phyloP scores from a whole-genome alignment of 2,113 vertebrate species.

The Hypanus sabinus region DNA sequence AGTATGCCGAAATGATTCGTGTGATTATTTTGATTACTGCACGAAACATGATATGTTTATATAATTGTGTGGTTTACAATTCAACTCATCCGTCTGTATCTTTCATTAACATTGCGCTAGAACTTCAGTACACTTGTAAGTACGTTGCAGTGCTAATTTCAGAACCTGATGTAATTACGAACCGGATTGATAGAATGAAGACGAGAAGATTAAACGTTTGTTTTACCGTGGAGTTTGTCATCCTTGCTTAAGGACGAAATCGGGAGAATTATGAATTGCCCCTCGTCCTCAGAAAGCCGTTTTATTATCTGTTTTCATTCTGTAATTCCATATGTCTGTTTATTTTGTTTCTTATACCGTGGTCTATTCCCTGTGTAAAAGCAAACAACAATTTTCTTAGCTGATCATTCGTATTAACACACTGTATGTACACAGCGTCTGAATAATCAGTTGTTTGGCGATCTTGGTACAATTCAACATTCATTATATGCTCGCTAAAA shows the following conservation, averaged over 20 bases:
- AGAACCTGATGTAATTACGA: not conserved
- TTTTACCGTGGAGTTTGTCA: not conserved
- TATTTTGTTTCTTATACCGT: not conserved
- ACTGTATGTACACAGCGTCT: not conserved
- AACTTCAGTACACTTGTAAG: not conserved
- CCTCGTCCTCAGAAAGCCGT: not conserved
- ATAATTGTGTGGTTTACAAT: not conserved
- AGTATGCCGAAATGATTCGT: not conserved
- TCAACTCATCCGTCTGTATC: not conserved
- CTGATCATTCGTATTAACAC: too few species aligned
- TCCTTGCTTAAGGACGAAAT: not conserved
- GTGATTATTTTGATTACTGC: not conserved
- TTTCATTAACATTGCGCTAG: not conserved
- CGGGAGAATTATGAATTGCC: not conserved
- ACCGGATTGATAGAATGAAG: not conserved
- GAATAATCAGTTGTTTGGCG: not conserved
- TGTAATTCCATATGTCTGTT: not conserved
- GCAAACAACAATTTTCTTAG: not conserved
- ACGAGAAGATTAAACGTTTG: not conserved
- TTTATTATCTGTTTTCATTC: not conserved
- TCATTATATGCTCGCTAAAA: not conserved
- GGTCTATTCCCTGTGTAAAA: too few species aligned
- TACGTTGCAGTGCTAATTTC: not conserved
- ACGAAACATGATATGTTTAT: not conserved
- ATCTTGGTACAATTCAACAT: not conserved